Conservation (phyloP, 2,113 vertebrate species). For the Engraulis encrasicolus region DNA sequence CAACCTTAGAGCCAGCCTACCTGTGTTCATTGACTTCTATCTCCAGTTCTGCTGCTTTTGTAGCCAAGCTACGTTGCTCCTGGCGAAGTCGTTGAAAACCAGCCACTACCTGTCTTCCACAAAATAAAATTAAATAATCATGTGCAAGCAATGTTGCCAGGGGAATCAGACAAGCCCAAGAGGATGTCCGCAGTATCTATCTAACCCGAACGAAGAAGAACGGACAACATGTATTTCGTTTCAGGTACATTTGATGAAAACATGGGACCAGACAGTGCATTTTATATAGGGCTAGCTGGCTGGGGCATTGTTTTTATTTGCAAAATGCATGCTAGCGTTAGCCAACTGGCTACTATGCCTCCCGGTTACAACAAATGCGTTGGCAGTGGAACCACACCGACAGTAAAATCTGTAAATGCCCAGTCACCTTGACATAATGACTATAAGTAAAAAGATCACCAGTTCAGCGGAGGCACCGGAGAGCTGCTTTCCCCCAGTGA, state of each 20-base stretch:
- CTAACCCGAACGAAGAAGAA: too few species aligned
- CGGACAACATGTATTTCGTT: too few species aligned
- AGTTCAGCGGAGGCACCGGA: conserved; percentile 67
- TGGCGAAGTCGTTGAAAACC: conserved; percentile 88
- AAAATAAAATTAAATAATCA: not conserved
- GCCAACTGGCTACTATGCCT: too few species aligned
- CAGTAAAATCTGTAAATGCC: not conserved
- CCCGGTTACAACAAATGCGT: not conserved
- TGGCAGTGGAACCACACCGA: not conserved
- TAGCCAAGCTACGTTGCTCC: conserved; percentile 84
- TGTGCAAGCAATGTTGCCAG: not conserved
- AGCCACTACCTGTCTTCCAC: conserved; percentile 79
- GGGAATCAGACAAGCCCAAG: not conserved
- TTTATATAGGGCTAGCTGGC: too few species aligned
- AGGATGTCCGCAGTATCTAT: too few species aligned
- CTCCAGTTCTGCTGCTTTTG: conserved; percentile 86
- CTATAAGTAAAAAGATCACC: conserved; percentile 52
- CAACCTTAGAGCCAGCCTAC: too few species aligned
- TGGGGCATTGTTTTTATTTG: too few species aligned
- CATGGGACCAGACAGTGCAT: too few species aligned
- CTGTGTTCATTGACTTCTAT: conserved; percentile 89
- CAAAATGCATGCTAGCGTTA: too few species aligned
- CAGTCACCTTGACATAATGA: not conserved
- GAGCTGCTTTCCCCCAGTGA: conserved; percentile 61
- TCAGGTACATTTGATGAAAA: too few species aligned